phyloP scores from a whole-genome alignment of 2,113 vertebrate species.

The Hyperopisus bebe region DNA sequence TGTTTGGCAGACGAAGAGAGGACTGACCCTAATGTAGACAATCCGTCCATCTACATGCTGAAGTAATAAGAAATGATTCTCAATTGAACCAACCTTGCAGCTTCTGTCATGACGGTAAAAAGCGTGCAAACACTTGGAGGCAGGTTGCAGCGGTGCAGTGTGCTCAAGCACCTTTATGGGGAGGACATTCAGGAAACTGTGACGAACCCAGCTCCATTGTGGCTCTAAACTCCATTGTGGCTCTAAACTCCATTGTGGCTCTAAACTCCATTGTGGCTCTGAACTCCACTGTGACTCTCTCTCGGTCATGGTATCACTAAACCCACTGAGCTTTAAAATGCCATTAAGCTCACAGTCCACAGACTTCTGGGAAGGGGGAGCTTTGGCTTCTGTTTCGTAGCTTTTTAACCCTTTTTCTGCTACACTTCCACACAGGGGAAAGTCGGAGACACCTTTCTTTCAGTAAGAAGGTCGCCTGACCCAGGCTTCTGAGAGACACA shows the following conservation, averaged over 20 bases:
- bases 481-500: not conserved
- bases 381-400: conserved; percentile 31
- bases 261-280: conserved; percentile 32
- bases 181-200: conserved; percentile 31
- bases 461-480: not conserved
- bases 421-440: not conserved
- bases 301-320: conserved; percentile 36
- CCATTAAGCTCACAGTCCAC: conserved; percentile 39
- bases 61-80: not conserved
- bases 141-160: not conserved
- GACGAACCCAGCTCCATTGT: not conserved
- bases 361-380: conserved; percentile 44
- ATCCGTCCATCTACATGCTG: not conserved
- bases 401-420: not conserved
- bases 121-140: not conserved
- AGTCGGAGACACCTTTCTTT: not conserved
- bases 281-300: conserved; percentile 25
- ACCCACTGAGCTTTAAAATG: conserved; percentile 32
- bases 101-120: not conserved
- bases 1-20: not conserved
- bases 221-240: not conserved
- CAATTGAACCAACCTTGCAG: not conserved
- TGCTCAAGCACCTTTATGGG: conserved; percentile 12
- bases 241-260: conserved; percentile 22
- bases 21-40: not conserved